Evolutionary conservation across 2,888 invertebrate species (phyloP).

Genomic region (Tetranychus truncatus): DNA sequence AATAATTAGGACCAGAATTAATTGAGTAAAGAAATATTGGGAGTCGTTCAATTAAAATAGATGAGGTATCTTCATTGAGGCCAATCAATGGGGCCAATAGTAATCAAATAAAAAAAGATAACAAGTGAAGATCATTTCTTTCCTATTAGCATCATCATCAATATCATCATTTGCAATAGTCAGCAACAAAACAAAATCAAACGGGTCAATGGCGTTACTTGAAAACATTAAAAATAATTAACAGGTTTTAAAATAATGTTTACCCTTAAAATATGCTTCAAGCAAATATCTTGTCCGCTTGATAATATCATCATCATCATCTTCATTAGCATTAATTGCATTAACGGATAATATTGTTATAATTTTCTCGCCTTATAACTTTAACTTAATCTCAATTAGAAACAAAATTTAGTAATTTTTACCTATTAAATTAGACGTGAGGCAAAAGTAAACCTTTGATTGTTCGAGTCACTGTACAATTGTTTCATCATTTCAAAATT

Average conservation of each 20-base stretch:
- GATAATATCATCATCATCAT: neutral
- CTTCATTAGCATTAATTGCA: neutral
- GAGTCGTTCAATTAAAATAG: neutral
- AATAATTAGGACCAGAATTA: neutral
- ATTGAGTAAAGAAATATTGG: neutral
- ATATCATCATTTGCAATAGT: neutral
- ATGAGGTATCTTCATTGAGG: neutral
- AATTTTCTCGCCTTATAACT: no score
- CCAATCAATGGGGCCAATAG: slow-evolving; percentile 1
- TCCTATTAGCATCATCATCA: neutral
- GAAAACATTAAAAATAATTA: neutral
- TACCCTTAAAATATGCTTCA: neutral
- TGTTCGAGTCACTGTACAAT: no score
- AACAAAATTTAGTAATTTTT: no score
- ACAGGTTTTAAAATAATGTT: neutral
- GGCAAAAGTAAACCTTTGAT: no score
- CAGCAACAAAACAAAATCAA: neutral
- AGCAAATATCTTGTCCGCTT: neutral
- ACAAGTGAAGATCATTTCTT: neutral
- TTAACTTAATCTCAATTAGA: no score
- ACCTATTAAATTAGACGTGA: neutral
- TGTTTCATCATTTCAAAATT: no score
- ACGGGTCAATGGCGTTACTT: neutral
- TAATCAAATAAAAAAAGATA: neutral
- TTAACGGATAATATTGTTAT: neutral